Evolutionary conservation across 2,888 invertebrate species (phyloP), one percentile per base, ranked within the genome.

Genomic region (Synergus laeviventris): DNA sequence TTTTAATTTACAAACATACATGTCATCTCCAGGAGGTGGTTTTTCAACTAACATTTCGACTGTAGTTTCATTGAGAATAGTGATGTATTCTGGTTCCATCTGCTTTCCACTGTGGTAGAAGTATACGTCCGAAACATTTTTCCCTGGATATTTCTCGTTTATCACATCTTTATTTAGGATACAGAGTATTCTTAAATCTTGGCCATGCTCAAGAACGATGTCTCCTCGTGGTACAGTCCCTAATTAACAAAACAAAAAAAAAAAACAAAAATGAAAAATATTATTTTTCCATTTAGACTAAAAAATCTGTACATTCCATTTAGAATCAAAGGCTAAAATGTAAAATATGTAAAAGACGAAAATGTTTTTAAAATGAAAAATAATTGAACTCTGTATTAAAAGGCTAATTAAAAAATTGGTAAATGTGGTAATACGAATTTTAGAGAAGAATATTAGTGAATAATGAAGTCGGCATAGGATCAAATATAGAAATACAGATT

Each of bases 161-260:
- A 87, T 82, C 36, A 81, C 83, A 36, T 87, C 85, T 80, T 92
- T 91, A 85, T 93, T 91, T 64, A 95, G 91, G 78, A 93, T 91
- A 89, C 96, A 96, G 78, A 91, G 93, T 84, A 96, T 93, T 85
- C 93, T 93, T 84, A 96, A 89, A 2, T 94, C 92, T 31, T 93
- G 86, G 1, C 95, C 95, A 86, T 93, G 92, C 81, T 92, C 91
- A 74, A 95, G 88, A 75, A 91, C 88, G 77, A 94, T 92, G 84
- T 93, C 93, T 75, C 94, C 94, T 77, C 88, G 89, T 21, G 95
- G 94, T 86, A 84, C 87, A 24, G 91, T 91, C 80, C 86, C 91
- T 91, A 84, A 78, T 75, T 74, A 74, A 77, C 74, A 76, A 74
- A 74, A 54, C 60, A 59, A 74, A 42, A 42, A 36, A 61, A 59